Evolutionary conservation across 2,888 invertebrate genomes (phyloP), one percentile per base, ranked within the genome.

Genomic region (Agriotes lineatus): DNA sequence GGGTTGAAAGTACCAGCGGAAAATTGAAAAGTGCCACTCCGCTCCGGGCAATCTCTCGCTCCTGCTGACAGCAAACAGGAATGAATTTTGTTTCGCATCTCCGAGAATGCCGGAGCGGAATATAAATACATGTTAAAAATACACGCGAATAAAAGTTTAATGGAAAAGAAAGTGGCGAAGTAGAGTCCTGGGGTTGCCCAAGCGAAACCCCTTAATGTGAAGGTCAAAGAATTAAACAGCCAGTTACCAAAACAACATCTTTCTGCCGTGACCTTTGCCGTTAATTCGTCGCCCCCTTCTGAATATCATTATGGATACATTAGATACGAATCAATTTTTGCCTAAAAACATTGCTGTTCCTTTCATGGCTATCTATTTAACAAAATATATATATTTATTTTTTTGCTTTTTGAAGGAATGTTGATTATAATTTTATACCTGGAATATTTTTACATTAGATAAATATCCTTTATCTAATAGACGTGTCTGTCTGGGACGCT

Each of bases 141-240:
- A 22, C 19, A n/a, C 7, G 19, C 14, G 22, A 48, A 12, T 35
- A 9, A 50, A 50, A 50, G 30, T 18, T 52, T 52, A 52, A 52
- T 52, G 52, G 33, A 33, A 52, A 52, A 33, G 18, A 3, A 52
- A 25, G 50, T 50, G 18, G 14, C 6, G 14, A 50, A 50, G 18
- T 50, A 30, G 50, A 52, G 33, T 35, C 16, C 52, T n/a, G 18
- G 52, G 52, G 52, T 33, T 10, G 9, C 33, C 52, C 22, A 12
- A 16, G 22, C 9, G 30, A 16, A 33, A 33, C 52, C 52, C 10
- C 35, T 52, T 52, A 52, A 52, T 33, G 52, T 33, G 33, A 52
- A 52, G 52, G 52, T 52, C 52, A 33, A 33, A 30, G 33, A 52
- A 33, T 52, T 52, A 52, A 52, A 33, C 14, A 48, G 12, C 10